Percentiles rank a stretch among this genome's conserved stretches.
phyloP scores from a whole-genome alignment of 2,113 vertebrate genomes.

The Anseranas semipalmata region DNA sequence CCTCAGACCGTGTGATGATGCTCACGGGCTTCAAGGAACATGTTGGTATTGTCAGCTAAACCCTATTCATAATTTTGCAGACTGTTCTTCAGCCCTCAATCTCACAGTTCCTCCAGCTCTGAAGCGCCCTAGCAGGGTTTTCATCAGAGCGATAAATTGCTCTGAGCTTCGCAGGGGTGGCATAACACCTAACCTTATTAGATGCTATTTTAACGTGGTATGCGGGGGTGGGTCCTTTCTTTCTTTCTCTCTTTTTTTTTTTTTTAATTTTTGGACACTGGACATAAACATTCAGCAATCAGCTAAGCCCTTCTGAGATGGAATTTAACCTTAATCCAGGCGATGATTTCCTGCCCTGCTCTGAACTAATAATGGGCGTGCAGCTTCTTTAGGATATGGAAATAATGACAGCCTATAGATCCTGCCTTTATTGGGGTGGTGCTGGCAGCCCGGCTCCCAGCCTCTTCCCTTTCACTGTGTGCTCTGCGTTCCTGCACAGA shows the following conservation, averaged over 20 bases:
- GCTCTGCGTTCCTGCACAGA: neutral
- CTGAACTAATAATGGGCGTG: slow-evolving; percentile 24
- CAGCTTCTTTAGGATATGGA: slow-evolving; percentile 64
- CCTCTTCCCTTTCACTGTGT: neutral
- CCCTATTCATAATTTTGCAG: slow-evolving; percentile 66
- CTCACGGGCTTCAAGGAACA: slow-evolving; percentile 45
- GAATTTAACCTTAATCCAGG: slow-evolving; percentile 68
- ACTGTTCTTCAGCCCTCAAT: slow-evolving; percentile 60
- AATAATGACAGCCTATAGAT: slow-evolving; percentile 49
- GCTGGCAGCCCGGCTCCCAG: neutral
- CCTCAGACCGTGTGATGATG: slow-evolving; percentile 47
- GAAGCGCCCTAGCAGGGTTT: slow-evolving; percentile 46
- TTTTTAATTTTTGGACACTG: slow-evolving; percentile 1
- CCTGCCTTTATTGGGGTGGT: slow-evolving; percentile 41
- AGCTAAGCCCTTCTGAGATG: slow-evolving; percentile 57
- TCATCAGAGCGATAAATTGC: slow-evolving; percentile 37
- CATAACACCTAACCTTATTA: slow-evolving; percentile 16
- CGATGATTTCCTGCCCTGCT: slow-evolving; percentile 58
- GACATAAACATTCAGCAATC: slow-evolving; percentile 59
- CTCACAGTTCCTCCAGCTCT: slow-evolving; percentile 70
- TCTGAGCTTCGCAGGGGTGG: slow-evolving; percentile 30
- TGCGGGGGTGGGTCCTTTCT: neutral
- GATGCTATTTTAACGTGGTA: neutral
- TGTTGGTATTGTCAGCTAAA: slow-evolving; percentile 63
- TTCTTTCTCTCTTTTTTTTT: neutral